Evolutionary conservation across 2,797 vertebrate genomes (phyloP).

Genomic region (Notolepis coatsorum): DNA sequence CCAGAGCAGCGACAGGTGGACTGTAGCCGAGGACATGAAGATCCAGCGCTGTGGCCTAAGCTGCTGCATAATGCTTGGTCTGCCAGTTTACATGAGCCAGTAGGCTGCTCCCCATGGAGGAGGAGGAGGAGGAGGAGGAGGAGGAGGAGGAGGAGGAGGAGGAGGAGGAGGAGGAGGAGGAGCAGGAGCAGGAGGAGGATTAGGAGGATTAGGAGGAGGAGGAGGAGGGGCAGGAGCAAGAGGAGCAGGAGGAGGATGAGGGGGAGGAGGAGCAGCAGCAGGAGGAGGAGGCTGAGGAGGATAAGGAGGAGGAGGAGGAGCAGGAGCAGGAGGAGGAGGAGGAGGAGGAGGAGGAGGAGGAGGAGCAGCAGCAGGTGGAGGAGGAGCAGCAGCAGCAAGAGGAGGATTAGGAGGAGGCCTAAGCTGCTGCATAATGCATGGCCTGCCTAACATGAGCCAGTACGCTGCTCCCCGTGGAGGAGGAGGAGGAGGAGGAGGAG

Average conservation of each 20-base stretch:
- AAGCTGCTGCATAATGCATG: too few species aligned
- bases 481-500: background rate
- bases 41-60: too few species aligned
- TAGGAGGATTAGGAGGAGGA: constrained; percentile 28
- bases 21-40: too few species aligned
- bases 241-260: constrained; percentile 23
- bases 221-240: constrained; percentile 19
- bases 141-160: constrained; percentile 53
- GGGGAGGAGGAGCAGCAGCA: background rate
- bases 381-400: background rate
- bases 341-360: background rate
- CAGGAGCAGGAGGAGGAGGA: constrained; percentile 8
- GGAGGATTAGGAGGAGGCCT: too few species aligned
- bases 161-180: constrained; percentile 31
- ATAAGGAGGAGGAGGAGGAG: constrained; percentile 22
- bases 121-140: constrained; percentile 27
- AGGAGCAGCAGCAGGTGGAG: too few species aligned
- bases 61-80: too few species aligned
- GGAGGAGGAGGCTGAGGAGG: background rate
- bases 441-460: too few species aligned
- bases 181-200: constrained; percentile 3
- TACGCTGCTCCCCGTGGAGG: too few species aligned
- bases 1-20: too few species aligned
- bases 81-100: too few species aligned
- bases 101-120: too few species aligned